A percentile compares a stretch with the other conserved stretches of the same genome.
These are phyloP conservation scores for Tachypleus tridentatus DNA, from an alignment of 1,140 invertebrate genomes.

Conservation along the genomic window DNA sequence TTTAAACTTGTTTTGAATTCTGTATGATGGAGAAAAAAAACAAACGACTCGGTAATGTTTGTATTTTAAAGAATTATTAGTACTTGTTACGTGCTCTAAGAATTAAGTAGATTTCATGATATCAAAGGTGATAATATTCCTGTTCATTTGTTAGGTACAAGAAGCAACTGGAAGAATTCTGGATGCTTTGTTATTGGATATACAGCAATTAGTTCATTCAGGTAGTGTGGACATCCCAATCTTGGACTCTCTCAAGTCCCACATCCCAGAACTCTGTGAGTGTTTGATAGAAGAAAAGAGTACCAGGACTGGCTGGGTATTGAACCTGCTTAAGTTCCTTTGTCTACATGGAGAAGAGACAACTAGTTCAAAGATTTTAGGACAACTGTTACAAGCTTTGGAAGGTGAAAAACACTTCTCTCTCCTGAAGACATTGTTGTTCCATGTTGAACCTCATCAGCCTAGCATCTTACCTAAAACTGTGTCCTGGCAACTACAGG, in stretches of 20 bases:
- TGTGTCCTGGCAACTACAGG: slow-evolving; percentile 17
- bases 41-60: not conserved
- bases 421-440: not conserved
- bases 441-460: slow-evolving; percentile 8
- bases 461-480: slow-evolving; percentile 15
- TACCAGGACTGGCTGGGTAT: slow-evolving; percentile 23
- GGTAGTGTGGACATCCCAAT: slow-evolving; percentile 20
- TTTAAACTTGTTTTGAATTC: not conserved
- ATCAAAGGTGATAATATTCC: not conserved
- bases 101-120: not conserved
- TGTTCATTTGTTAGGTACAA: slow-evolving; percentile 5
- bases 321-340: slow-evolving; percentile 20
- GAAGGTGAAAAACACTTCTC: slow-evolving; percentile 3
- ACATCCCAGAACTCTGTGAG: slow-evolving; percentile 16
- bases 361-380: slow-evolving; percentile 18
- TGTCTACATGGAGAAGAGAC: slow-evolving; percentile 23
- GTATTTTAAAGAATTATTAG: not conserved
- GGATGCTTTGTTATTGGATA: slow-evolving; percentile 26
- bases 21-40: too few relatives aligned
- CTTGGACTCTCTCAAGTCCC: slow-evolving; percentile 17
- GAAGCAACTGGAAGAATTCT: slow-evolving; percentile 20
- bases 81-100: not conserved
- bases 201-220: slow-evolving; percentile 22
- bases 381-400: slow-evolving; percentile 12
- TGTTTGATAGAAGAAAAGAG: slow-evolving; percentile 9